Evolutionary conservation across 2,888 invertebrate genomes (phyloP).

Genomic region (Chrysodeixis includens): DNA sequence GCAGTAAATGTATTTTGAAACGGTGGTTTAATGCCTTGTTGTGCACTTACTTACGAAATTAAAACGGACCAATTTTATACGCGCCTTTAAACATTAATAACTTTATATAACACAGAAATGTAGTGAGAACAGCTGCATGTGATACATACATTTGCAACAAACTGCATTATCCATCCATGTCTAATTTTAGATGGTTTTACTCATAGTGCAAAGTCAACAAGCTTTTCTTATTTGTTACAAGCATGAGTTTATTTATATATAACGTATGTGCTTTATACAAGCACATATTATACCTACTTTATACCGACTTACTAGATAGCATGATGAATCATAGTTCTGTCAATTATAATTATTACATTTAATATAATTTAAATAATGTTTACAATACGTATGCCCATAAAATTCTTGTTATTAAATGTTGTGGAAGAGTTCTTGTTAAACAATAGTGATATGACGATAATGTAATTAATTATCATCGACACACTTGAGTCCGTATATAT

Average conservation of each 20-base stretch:
- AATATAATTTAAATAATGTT: neutral
- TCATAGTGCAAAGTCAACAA: constrained; percentile 36
- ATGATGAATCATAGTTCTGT: constrained; percentile 1
- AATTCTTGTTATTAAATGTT: constrained; percentile 7
- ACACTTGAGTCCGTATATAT: neutral
- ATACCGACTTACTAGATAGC: constrained; percentile 23
- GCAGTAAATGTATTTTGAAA: constrained; percentile 1
- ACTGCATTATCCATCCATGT: constrained; percentile 17
- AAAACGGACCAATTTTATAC: neutral
- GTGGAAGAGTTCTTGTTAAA: constrained; percentile 6
- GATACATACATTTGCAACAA: constrained; percentile 16
- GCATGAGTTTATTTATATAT: neutral
- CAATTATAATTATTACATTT: constrained; percentile 2
- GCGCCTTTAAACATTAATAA: neutral
- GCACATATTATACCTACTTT: constrained; percentile 8
- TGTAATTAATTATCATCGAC: neutral
- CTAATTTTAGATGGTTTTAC: constrained; percentile 37
- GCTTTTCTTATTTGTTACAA: constrained; percentile 34
- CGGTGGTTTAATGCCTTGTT: neutral
- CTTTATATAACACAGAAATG: neutral
- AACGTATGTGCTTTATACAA: neutral
- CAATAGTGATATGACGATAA: neutral
- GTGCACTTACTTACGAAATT: neutral
- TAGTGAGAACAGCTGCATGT: constrained; percentile 13
- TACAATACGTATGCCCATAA: neutral